Evolutionary conservation across 2,113 vertebrate species (phyloP).

Genomic region (Macrotus californicus): DNA sequence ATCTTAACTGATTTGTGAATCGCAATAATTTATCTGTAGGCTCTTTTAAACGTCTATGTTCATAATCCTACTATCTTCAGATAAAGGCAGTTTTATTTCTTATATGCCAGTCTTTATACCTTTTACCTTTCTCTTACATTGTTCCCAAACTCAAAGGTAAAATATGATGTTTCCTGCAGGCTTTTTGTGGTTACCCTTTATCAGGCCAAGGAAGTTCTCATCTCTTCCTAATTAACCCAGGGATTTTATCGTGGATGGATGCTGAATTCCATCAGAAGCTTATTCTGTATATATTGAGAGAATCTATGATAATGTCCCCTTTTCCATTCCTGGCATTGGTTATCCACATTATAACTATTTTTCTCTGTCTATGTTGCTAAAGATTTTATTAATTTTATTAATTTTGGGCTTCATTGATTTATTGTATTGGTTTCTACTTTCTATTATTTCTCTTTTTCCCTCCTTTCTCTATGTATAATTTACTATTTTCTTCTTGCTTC

Average conservation of each 20-base stretch:
- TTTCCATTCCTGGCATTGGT: background rate
- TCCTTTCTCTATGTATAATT: background rate
- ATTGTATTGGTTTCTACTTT: background rate
- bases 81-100: background rate
- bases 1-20: background rate
- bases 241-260: background rate
- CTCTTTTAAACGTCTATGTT: background rate
- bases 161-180: background rate
- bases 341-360: background rate
- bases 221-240: background rate
- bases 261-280: background rate
- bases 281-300: background rate
- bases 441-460: background rate
- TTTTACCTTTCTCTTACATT: background rate
- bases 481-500: background rate
- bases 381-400: background rate
- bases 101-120: background rate
- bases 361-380: background rate
- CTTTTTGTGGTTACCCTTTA: background rate
- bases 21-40: background rate
- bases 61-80: background rate
- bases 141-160: background rate
- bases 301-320: background rate
- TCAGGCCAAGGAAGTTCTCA: background rate
- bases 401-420: background rate